Percentiles rank a stretch among this genome's conserved stretches.
phyloP scores from a whole-genome alignment of 2,797 vertebrate species.

The Hapalemur alaotrensis region DNA sequence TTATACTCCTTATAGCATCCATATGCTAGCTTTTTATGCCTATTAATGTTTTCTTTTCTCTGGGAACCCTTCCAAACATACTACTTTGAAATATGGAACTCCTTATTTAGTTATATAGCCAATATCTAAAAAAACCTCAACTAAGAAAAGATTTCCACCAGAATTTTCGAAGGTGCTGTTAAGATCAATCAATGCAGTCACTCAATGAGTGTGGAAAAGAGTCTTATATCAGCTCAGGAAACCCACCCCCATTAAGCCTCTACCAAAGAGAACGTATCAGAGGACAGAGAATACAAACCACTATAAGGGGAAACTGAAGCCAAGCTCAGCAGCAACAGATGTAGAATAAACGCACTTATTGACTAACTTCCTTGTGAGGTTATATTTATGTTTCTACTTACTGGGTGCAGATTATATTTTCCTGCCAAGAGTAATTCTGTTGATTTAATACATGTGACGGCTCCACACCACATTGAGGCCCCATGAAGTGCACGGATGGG shows the following conservation, averaged over 20 bases:
- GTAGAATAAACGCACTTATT: conserved; percentile 64
- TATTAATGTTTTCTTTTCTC: conserved; percentile 81
- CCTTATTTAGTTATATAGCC: conserved; percentile 65
- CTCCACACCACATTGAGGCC: neutral
- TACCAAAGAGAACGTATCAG: conserved; percentile 18
- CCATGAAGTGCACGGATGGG: neutral
- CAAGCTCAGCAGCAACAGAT: conserved; percentile 61
- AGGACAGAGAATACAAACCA: conserved; percentile 51
- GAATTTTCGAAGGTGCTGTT: conserved; percentile 65
- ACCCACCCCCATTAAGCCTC: conserved; percentile 46
- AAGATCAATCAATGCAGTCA: conserved; percentile 55
- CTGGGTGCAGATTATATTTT: conserved; percentile 58
- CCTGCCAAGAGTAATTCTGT: conserved; percentile 38
- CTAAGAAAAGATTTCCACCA: conserved; percentile 59
- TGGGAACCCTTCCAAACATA: conserved; percentile 78
- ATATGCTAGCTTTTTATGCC: conserved; percentile 78
- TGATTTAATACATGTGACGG: conserved; percentile 54
- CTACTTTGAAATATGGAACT: conserved; percentile 70
- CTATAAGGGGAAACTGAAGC: conserved; percentile 53
- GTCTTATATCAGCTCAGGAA: conserved; percentile 57
- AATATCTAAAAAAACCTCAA: conserved; percentile 69
- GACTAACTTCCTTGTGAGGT: conserved; percentile 39
- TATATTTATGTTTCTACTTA: conserved; percentile 56
- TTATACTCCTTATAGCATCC: conserved; percentile 80
- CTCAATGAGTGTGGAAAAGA: conserved; percentile 67